phyloP scores from a whole-genome alignment of 2,113 vertebrate genomes.

The Grammomys surdaster region DNA sequence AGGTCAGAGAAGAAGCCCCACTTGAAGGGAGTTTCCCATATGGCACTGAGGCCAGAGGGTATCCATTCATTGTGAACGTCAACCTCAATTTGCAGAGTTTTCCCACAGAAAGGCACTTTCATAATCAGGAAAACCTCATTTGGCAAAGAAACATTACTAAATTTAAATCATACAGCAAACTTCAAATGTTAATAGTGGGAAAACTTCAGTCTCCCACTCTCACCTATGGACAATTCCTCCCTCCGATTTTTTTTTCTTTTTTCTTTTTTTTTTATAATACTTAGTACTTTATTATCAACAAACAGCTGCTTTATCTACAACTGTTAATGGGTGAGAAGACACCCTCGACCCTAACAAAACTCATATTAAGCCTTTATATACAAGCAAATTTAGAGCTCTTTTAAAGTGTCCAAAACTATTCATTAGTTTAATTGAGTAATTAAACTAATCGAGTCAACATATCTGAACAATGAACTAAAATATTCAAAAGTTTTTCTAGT shows the following conservation, averaged over 20 bases:
- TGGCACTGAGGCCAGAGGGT: too few relatives aligned
- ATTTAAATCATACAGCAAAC: neutral
- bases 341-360: constrained; percentile 82
- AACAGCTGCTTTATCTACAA: constrained; percentile 81
- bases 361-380: constrained; percentile 89
- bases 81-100: too few relatives aligned
- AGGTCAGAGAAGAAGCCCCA: too few relatives aligned
- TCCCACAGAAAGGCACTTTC: too few relatives aligned
- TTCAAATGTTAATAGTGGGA: too few relatives aligned
- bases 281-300: constrained; percentile 87
- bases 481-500: constrained; percentile 81
- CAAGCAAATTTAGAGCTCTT: constrained; percentile 89
- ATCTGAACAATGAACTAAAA: constrained; percentile 82
- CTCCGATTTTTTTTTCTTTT: too few relatives aligned
- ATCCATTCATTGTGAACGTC: too few relatives aligned
- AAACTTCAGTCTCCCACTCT: too few relatives aligned
- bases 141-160: neutral
- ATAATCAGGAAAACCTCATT: neutral
- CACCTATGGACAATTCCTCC: too few relatives aligned
- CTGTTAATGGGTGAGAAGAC: constrained; percentile 76
- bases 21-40: too few relatives aligned
- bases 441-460: constrained; percentile 83
- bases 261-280: constrained; percentile 78
- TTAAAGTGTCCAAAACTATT: constrained; percentile 83
- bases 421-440: constrained; percentile 76